Evolutionary conservation across 2,113 vertebrate genomes (phyloP), one percentile per base, ranked within the genome.

Genomic region (Rhodinocichla rosea): DNA sequence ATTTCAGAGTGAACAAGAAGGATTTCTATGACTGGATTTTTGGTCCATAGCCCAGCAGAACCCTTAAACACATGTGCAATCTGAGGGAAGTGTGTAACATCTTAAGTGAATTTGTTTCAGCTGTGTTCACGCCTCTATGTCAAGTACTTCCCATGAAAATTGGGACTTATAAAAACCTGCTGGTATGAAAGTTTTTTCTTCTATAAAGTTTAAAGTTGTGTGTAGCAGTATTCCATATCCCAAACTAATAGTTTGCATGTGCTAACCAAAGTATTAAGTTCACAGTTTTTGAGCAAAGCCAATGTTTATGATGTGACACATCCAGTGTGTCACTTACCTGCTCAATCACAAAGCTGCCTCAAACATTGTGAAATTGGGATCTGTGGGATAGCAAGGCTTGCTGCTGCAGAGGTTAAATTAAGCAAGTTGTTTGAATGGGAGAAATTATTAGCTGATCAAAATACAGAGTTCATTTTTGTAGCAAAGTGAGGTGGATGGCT

Each of bases 101-200:
- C 79, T 80, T 57, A 73, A 83, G 71, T 74, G 78, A 90, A 95
- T 96, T 91, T 94, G 69, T 89, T 95, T 97, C 94, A 95, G 91
- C 93, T 94, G 75, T 77, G 75, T 85, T 96, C 91, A 83, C 21
- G 33, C 82, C 90, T 95, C 50, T 68, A 65, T 55, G 21, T 83
- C 93, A 70, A 95, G 68, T 50, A 63, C 87, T 85, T 95, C 92
- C 82, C 87, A 83, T 70, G 93, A 94, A 94, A 91, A 79, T n/a
- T 83, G 8, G 47, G 75, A 6, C 59, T 55, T 55, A 28, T 93
- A 95, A 94, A 92, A 83, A 16, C 60, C 76, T 80, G 67, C 79
- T 88, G 85, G 74, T 37, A 83, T 70, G 92, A 37, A 91, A 64
- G 50, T 13, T 68, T 65, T 67, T 65, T 67, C 63, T 79, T 23